phyloP scores from a whole-genome alignment of 2,113 vertebrate genomes.

The Perca fluviatilis region DNA sequence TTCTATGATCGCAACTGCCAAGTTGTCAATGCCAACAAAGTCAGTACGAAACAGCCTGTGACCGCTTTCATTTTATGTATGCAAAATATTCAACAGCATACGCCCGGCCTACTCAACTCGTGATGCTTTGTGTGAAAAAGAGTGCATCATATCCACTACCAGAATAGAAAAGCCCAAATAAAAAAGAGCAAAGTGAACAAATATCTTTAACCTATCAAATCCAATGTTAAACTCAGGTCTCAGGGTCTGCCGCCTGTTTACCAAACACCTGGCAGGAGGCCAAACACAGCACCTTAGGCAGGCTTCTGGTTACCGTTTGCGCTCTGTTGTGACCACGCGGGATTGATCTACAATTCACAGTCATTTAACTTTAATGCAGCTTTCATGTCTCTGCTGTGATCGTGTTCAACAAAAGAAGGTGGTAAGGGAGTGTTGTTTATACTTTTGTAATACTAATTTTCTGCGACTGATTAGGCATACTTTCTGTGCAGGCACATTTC shows the following conservation, averaged over 20 bases:
- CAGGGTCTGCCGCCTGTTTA: constrained; percentile 35
- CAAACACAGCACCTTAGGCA: constrained; percentile 18
- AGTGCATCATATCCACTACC: neutral
- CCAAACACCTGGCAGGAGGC: constrained; percentile 51
- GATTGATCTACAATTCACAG: neutral
- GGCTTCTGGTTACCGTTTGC: constrained; percentile 54
- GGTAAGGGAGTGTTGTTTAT: neutral
- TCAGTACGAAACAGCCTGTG: constrained; percentile 19
- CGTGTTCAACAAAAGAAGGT: neutral
- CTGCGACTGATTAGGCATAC: neutral
- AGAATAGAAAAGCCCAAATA: neutral
- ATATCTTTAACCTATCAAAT: neutral
- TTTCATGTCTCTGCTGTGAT: constrained; percentile 17
- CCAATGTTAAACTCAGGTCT: constrained; percentile 3
- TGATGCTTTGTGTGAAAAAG: neutral
- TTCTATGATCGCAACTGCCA: neutral
- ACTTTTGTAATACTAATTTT: neutral
- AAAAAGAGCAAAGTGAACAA: neutral
- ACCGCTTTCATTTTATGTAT: constrained; percentile 28
- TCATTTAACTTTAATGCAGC: constrained; percentile 46
- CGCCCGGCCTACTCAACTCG: neutral
- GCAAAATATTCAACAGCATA: constrained; percentile 6
- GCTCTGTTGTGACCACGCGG: constrained; percentile 29
- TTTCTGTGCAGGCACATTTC: constrained; percentile 14
- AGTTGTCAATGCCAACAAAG: neutral